Conservation (phyloP, 2,797 vertebrate genomes). For the Sphaeramia orbicularis region DNA sequence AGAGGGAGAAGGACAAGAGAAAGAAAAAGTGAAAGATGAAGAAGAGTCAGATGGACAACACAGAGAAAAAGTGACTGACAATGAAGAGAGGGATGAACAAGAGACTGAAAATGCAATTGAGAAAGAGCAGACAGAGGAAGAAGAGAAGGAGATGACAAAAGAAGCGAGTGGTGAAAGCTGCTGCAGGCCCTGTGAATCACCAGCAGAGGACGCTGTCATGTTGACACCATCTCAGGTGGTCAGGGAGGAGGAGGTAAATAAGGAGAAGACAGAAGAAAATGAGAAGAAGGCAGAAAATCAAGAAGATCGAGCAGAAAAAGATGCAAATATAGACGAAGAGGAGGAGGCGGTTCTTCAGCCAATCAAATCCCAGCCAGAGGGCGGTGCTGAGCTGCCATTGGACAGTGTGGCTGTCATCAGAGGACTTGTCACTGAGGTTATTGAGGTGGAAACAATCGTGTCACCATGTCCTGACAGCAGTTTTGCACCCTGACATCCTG, state of each 20-base stretch:
- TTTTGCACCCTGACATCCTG: constrained; percentile 13
- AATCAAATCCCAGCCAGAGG: constrained; percentile 13
- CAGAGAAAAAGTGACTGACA: not conserved
- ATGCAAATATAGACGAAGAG: constrained; percentile 2
- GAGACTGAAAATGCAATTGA: no score
- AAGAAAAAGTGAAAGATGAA: not conserved
- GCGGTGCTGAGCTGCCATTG: constrained; percentile 29
- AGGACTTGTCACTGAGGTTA: constrained; percentile 80
- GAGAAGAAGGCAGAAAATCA: not conserved
- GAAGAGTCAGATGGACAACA: not conserved
- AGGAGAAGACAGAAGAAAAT: no score
- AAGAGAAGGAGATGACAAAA: no score
- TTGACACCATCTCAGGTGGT: constrained; percentile 8
- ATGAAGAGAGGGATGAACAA: not conserved
- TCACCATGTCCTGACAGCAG: constrained; percentile 27
- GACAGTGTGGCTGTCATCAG: constrained; percentile 76
- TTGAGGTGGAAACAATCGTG: constrained; percentile 68
- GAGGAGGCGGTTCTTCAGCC: constrained; percentile 19
- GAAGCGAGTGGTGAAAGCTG: no score
- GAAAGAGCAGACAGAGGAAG: no score
- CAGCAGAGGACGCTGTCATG: constrained; percentile 37
- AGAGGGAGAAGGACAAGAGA: not conserved
- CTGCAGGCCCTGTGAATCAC: constrained; percentile 10
- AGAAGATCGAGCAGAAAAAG: not conserved
- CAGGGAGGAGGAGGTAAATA: not conserved